Percentiles rank a stretch among this genome's conserved stretches.
Conservation (phyloP, 2,113 vertebrate species). For the Hydrolagus affinis region DNA sequence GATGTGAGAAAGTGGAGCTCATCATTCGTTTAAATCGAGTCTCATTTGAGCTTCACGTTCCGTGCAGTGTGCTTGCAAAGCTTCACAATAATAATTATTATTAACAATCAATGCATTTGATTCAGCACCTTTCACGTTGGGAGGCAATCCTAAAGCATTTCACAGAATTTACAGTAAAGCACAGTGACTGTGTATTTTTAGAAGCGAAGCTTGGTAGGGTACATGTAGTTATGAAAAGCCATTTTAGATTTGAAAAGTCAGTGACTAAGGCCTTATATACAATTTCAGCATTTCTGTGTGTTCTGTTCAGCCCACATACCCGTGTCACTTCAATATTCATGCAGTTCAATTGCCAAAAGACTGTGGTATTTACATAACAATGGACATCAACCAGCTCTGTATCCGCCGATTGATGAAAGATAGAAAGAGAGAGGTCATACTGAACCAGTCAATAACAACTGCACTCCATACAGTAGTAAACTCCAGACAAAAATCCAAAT, state of each 20-base stretch:
- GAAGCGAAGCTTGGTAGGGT: neutral
- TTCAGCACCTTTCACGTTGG: too few relatives aligned
- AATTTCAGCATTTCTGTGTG: neutral
- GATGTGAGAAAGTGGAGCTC: constrained; percentile 28
- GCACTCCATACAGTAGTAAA: too few relatives aligned
- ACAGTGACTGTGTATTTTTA: too few relatives aligned
- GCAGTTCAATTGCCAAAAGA: neutral
- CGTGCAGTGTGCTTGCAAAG: neutral
- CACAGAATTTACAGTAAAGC: too few relatives aligned
- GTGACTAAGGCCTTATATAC: neutral
- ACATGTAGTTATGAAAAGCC: neutral
- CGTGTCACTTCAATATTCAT: neutral
- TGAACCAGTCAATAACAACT: neutral
- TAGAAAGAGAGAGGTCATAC: neutral
- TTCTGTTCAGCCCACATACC: neutral
- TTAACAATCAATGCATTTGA: too few relatives aligned
- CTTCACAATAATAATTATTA: neutral
- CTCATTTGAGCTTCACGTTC: neutral
- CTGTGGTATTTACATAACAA: neutral
- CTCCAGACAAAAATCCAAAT: neutral
- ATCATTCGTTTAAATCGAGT: neutral
- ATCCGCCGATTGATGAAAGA: neutral
- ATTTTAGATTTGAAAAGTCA: neutral
- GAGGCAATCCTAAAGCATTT: too few relatives aligned
- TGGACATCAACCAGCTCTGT: too few relatives aligned